Percentiles rank a stretch among this genome's conserved stretches.
phyloP scores from a whole-genome alignment of 1,140 invertebrate genomes.

The Antheraea pernyi region DNA sequence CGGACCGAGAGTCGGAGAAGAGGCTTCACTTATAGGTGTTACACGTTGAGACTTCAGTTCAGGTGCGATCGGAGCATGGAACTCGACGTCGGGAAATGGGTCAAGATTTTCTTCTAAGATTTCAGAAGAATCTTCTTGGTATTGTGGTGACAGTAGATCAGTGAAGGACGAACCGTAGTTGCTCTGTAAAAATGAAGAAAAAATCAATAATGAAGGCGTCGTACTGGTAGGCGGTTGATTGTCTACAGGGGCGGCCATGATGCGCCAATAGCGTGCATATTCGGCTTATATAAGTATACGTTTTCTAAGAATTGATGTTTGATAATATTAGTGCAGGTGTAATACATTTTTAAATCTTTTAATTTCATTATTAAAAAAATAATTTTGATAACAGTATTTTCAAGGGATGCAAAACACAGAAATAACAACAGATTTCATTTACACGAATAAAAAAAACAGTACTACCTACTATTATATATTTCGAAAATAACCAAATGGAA shows the following conservation, averaged over 20 bases:
- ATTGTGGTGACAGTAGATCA: conserved; percentile 77
- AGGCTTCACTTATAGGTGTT: conserved; percentile 65
- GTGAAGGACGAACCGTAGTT: conserved; percentile 79
- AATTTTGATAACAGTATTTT: no score
- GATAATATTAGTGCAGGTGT: conserved; percentile 25
- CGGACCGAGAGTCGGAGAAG: conserved; percentile 77
- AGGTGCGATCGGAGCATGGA: conserved; percentile 67
- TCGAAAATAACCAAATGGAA: no score
- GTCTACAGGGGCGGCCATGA: conserved; percentile 52
- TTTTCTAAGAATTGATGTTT: conserved; percentile 16
- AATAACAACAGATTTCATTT: no score
- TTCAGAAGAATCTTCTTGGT: conserved; percentile 76
- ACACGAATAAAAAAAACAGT: no score
- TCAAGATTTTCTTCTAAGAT: conserved; percentile 77
- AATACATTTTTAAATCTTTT: no score
- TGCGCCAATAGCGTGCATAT: conserved; percentile 59
- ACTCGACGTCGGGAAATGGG: conserved; percentile 78
- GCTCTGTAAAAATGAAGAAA: conserved; percentile 75
- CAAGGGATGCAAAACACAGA: no score
- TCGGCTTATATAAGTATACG: conserved; percentile 23
- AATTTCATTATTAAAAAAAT: no score
- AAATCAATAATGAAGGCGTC: conserved; percentile 69
- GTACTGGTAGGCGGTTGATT: conserved; percentile 56
- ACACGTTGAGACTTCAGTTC: conserved; percentile 63
- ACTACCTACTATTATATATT: no score